Percentiles rank a stretch among this genome's conserved stretches.
phyloP scores from a whole-genome alignment of 2,888 invertebrate genomes.

The Eupeodes latifasciatus region DNA sequence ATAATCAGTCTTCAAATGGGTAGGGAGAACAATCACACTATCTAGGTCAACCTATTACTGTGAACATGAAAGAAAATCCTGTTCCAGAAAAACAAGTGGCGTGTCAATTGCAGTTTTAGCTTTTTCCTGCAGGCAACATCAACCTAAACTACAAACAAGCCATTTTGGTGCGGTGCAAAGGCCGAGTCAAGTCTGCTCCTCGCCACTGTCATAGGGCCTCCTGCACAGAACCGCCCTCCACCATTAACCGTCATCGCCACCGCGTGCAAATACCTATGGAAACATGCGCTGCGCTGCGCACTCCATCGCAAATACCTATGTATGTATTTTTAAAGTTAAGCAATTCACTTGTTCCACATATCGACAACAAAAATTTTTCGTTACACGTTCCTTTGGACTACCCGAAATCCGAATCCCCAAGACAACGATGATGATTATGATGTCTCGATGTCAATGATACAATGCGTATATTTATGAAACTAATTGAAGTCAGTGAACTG shows the following conservation, averaged over 20 bases:
- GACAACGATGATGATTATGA: neutral
- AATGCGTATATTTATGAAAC: constrained; percentile 71
- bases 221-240: constrained; percentile 53
- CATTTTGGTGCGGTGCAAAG: constrained; percentile 32
- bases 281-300: constrained; percentile 25
- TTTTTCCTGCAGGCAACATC: constrained; percentile 2
- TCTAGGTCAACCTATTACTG: constrained; percentile 60
- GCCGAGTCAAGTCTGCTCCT: neutral
- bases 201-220: constrained; percentile 31
- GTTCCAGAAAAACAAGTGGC: constrained; percentile 57
- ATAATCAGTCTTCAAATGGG: neutral
- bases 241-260: neutral
- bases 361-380: constrained; percentile 23
- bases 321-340: constrained; percentile 34
- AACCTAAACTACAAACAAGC: constrained; percentile 28
- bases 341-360: constrained; percentile 15
- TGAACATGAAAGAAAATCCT: constrained; percentile 51
- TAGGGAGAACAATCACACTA: constrained; percentile 42
- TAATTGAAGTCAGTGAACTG: constrained; percentile 71
- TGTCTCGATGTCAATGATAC: constrained; percentile 62
- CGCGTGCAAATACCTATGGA: constrained; percentile 56
- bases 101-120: constrained; percentile 21
- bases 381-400: constrained; percentile 14
- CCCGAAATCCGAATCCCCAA: neutral
- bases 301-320: constrained; percentile 5